Evolutionary conservation across 2,797 vertebrate species (phyloP).

Genomic region (Caiman crocodilus): DNA sequence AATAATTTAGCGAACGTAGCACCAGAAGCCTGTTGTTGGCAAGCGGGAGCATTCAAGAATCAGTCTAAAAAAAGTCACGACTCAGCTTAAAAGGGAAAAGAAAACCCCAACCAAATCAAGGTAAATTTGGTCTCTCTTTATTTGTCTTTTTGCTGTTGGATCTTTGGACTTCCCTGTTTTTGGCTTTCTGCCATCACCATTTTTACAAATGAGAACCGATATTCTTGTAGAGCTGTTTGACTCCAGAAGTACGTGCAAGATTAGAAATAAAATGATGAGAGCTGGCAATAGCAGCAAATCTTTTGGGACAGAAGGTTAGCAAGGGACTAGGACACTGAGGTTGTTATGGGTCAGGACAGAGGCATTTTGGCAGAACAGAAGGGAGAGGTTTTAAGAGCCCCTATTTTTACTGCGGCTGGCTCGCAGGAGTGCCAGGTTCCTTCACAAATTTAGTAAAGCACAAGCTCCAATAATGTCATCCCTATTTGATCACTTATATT

Average conservation of each 20-base stretch:
- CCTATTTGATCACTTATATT: neutral
- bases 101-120: neutral
- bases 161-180: neutral
- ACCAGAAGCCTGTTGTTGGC: neutral
- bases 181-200: accelerated
- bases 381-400: neutral
- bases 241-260: neutral
- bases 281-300: neutral
- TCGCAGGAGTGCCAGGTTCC: neutral
- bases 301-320: too few relatives aligned
- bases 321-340: neutral
- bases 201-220: neutral
- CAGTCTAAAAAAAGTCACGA: neutral
- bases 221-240: neutral
- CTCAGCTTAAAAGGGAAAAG: neutral
- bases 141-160: neutral
- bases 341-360: neutral
- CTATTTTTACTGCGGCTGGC: neutral
- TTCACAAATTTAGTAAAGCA: neutral
- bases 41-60: neutral
- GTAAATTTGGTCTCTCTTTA: neutral
- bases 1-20: neutral
- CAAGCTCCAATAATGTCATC: neutral
- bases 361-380: neutral
- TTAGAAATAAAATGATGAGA: neutral